Evolutionary conservation across 1,140 invertebrate species (phyloP).

Genomic region (Brachionus plicatilis): DNA sequence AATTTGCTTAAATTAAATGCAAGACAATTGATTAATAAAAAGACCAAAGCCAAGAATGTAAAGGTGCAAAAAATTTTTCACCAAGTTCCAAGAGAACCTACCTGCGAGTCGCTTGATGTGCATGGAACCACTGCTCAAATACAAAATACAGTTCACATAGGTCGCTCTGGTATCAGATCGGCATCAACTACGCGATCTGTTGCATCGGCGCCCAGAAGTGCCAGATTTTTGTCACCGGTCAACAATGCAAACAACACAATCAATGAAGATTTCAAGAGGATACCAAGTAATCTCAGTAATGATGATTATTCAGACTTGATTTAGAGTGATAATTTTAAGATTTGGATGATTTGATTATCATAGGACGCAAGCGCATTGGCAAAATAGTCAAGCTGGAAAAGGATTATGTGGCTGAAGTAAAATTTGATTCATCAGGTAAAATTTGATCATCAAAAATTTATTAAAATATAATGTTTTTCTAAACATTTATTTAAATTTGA

Average conservation of each 20-base stretch:
- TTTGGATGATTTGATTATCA: neutral
- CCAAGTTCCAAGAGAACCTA: neutral
- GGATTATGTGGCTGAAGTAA: neutral
- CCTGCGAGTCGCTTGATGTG: neutral
- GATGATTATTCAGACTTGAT: neutral
- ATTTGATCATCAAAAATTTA: too few relatives aligned
- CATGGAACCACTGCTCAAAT: conserved; percentile 10
- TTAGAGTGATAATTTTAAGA: neutral
- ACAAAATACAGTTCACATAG: neutral
- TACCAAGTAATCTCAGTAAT: neutral
- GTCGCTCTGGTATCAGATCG: neutral
- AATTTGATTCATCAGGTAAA: conserved; percentile 8
- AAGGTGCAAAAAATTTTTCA: neutral
- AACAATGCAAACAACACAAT: conserved; percentile 18
- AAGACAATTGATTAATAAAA: neutral
- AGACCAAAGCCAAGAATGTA: neutral
- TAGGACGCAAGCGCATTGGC: neutral
- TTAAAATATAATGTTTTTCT: too few relatives aligned
- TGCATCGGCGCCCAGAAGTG: neutral
- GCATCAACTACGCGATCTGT: neutral
- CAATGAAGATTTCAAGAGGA: neutral
- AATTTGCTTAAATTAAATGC: conserved; percentile 28
- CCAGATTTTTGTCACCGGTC: neutral
- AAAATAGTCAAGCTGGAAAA: neutral
- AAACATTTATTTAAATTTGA: too few relatives aligned